These are phyloP conservation scores for Plodia interpunctella DNA, from an alignment of 1,140 invertebrate genomes.

Conservation along the genomic window DNA sequence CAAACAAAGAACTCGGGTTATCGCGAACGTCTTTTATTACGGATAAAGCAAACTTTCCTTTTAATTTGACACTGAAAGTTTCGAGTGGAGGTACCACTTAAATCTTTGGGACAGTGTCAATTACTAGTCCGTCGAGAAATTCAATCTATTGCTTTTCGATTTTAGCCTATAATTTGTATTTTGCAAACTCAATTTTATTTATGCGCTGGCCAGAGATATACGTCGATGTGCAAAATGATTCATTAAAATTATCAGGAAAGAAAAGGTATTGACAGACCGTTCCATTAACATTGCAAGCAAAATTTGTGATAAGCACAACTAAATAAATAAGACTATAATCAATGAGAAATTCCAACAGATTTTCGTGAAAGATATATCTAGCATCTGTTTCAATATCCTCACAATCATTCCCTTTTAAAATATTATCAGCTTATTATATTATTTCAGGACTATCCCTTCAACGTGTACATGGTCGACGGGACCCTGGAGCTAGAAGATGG, in stretches of 20 bases:
- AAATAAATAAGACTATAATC: no score
- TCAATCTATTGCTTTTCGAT: not conserved
- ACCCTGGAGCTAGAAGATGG: conserved; percentile 79
- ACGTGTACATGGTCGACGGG: conserved; percentile 79
- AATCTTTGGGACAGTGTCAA: not conserved
- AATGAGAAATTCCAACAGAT: no score
- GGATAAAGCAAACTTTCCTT: not conserved
- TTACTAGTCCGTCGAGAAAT: not conserved
- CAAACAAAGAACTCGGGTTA: not conserved
- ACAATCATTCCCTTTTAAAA: not conserved
- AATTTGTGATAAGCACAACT: no score
- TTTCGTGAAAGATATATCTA: no score
- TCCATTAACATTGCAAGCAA: no score
- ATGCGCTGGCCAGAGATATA: no score
- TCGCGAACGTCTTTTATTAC: not conserved
- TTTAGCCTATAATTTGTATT: not conserved
- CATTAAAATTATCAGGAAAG: no score
- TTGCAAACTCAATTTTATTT: no score
- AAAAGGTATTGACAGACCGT: no score
- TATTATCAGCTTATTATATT: not conserved
- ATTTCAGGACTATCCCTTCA: conserved; percentile 82
- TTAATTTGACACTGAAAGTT: not conserved
- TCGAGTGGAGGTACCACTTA: not conserved
- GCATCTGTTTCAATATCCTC: not conserved
- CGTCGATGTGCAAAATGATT: no score